Base-by-base conservation (phyloP, 2,888 invertebrate species). In the Microplitis deprimator region DNA sequence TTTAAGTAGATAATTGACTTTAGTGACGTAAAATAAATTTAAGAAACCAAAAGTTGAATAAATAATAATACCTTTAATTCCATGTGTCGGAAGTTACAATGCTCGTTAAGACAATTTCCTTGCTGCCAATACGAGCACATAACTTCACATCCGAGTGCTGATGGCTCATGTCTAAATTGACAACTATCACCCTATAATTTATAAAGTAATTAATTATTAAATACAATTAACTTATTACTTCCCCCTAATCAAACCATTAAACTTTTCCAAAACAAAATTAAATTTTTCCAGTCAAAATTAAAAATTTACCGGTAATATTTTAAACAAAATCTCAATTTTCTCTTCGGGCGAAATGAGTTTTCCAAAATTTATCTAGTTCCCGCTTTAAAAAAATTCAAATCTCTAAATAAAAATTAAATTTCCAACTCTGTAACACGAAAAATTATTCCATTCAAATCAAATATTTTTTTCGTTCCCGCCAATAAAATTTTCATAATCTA, bases 11-110 rank as follows among this genome's bases (percentile, higher is more conserved):
- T 41, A 41, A 10, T 41, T 8, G 3, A 41, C 67, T 29, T 29
- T 3, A 29, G 29, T 29, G 29, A 29, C 29, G 29, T 29, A 29
- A 77, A n/a, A 29, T 29, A 10, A 68, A 79, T 20, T 60, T n/a
- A 67, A 77, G 72, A 68, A 79, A 5, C 13, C 39, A 70, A 79
- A 5, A 16, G 17, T 6, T 38, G 40, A 40, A 77, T 73, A 72
- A 73, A 71, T 40, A 70, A 61, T 16, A 91, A 89, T 90, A 95
- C 95, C 91, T 94, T 93, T 81, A 96, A 91, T 90, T 95, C 95
- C 96, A 96, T 96, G 89, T 97, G 97, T 85, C 96, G 93, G 86
- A 94, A 94, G 88, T 93, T 94, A 90, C 97, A 97, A 83, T 93
- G 93, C 85, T 93, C 93, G 86, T 95, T 94, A 61, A 93, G 91